Evolutionary conservation across 2,797 vertebrate genomes (phyloP).

Genomic region (Lophotriccus pileatus): DNA sequence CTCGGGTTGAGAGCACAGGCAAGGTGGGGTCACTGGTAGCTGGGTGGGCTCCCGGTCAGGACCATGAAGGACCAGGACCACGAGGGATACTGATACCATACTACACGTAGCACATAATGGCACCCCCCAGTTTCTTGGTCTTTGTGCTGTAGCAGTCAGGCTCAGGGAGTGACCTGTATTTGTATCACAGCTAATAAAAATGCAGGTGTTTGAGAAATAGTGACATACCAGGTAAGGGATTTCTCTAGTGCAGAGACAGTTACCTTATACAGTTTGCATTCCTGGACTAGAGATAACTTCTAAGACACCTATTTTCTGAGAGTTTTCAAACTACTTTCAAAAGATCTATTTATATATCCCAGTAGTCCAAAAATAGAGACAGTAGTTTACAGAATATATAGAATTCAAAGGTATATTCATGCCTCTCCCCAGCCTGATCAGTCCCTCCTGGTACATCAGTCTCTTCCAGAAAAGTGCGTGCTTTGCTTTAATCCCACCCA

Average conservation of each 20-base stretch:
- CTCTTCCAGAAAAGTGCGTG: not conserved
- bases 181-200: not conserved
- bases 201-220: not conserved
- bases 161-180: not conserved
- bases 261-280: not conserved
- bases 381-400: not conserved
- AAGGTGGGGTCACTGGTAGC: not conserved
- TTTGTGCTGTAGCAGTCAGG: not conserved
- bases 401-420: not conserved
- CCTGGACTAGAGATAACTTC: not conserved
- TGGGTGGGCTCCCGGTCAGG: not conserved
- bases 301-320: not conserved
- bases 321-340: not conserved
- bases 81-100: fast-evolving
- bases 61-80: not conserved
- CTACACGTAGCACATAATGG: too few species aligned
- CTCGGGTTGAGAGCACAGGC: fast-evolving
- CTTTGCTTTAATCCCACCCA: not conserved
- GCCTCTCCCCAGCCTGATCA: not conserved
- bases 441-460: too few species aligned
- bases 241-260: not conserved
- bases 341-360: not conserved
- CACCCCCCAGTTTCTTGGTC: not conserved
- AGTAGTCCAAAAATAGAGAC: not conserved
- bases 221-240: not conserved